These are phyloP conservation scores for Zelostemma sp. DNA, from an alignment of 1,140 invertebrate species.

Conservation along the genomic window DNA sequence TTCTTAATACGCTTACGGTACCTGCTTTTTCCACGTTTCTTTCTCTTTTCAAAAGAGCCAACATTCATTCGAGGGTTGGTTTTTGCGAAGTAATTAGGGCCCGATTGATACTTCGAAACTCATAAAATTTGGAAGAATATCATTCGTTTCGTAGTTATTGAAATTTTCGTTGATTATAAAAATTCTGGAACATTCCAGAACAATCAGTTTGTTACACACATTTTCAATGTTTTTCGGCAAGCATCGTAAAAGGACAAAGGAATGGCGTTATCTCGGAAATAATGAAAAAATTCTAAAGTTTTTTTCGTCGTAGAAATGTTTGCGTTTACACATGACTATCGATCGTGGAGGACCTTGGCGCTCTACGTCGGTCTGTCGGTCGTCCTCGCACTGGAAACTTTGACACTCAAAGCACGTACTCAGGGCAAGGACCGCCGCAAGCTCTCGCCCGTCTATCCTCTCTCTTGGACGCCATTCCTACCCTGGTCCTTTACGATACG, in stretches of 20 bases:
- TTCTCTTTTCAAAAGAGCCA: no score
- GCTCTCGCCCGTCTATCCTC: constrained; percentile 54
- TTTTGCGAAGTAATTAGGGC: no score
- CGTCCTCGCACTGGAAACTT: constrained; percentile 61
- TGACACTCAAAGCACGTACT: constrained; percentile 69
- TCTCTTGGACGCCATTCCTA: constrained; percentile 30
- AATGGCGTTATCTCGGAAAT: no score
- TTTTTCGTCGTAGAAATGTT: constrained; percentile 34
- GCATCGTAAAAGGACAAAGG: no score
- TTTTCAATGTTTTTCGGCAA: no score
- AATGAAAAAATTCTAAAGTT: constrained; percentile 37
- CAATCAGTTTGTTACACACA: no score
- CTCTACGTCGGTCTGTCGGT: constrained; percentile 61
- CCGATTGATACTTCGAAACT: no score
- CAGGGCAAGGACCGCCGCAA: constrained; percentile 71
- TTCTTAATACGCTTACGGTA: constrained; percentile 32
- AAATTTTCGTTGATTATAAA: no score
- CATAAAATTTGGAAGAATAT: no score
- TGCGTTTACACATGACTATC: constrained; percentile 59
- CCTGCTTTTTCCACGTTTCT: not conserved
- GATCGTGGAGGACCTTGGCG: constrained; percentile 68
- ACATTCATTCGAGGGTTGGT: no score
- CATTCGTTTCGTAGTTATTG: no score
- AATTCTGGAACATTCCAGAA: no score
- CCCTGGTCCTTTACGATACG: constrained; percentile 51